These are phyloP conservation scores for Rhinichthys osculus DNA, from an alignment of 2,797 vertebrate genomes.

Conservation along the genomic window DNA sequence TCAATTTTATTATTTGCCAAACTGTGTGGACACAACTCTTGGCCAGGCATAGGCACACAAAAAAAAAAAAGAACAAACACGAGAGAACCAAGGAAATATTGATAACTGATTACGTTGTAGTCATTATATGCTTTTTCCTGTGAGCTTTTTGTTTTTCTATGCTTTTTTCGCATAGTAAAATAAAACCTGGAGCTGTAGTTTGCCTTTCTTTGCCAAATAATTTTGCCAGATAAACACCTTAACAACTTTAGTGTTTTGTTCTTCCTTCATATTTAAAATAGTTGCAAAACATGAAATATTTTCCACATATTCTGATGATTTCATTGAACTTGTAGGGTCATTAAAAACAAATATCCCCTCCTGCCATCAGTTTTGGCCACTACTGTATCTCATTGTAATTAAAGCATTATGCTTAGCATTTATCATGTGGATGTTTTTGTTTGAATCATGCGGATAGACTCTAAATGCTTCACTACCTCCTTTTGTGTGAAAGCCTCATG, in stretches of 20 bases:
- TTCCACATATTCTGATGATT: neutral
- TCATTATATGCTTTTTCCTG: neutral
- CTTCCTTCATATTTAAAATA: neutral
- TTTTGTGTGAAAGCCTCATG: slow-evolving; percentile 21
- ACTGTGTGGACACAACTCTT: too few relatives aligned
- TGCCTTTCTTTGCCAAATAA: neutral
- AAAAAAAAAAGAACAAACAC: neutral
- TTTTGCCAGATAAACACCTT: neutral
- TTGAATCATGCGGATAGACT: neutral
- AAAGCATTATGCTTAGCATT: neutral
- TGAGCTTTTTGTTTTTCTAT: too few relatives aligned
- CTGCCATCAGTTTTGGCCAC: neutral
- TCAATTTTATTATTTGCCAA: neutral
- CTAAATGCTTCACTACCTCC: neutral
- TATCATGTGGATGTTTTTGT: neutral
- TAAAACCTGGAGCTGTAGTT: too few relatives aligned
- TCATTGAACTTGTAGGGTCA: neutral
- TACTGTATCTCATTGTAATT: neutral
- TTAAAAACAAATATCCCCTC: neutral
- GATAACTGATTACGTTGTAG: neutral
- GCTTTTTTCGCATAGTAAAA: too few relatives aligned
- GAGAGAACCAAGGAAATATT: neutral
- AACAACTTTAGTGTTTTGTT: neutral
- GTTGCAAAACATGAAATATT: neutral
- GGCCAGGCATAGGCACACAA: too few relatives aligned